Conservation (phyloP, 2,113 vertebrate genomes). For the Sinocyclocheilus anshuiensis region DNA sequence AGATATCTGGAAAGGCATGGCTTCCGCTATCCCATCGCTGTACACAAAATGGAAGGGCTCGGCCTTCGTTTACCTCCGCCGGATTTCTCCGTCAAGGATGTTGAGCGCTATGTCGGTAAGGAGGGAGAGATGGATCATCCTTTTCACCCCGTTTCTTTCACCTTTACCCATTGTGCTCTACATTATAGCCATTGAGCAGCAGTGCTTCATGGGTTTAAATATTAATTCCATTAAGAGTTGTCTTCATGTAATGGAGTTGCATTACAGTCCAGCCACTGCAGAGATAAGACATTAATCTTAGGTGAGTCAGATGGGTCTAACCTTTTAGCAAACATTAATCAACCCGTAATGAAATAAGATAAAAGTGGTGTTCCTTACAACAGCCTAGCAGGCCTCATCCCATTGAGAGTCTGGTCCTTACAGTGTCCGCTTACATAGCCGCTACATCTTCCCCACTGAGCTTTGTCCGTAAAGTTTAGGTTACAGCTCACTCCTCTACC, state of each 20-base stretch:
- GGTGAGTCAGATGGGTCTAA: slow-evolving; percentile 32
- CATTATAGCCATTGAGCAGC: slow-evolving; percentile 1
- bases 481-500: slow-evolving; percentile 60
- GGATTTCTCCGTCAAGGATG: slow-evolving; percentile 89
- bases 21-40: slow-evolving; percentile 88
- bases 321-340: slow-evolving; percentile 46
- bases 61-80: slow-evolving; percentile 89
- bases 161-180: neutral
- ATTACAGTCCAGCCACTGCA: neutral
- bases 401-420: slow-evolving; percentile 62
- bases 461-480: slow-evolving; percentile 68
- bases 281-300: neutral
- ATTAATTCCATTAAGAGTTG: slow-evolving; percentile 29
- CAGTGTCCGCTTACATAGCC: slow-evolving; percentile 72
- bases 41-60: slow-evolving; percentile 89
- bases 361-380: slow-evolving; percentile 42
- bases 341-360: slow-evolving; percentile 50
- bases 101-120: slow-evolving; percentile 97
- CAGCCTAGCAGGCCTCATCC: slow-evolving; percentile 55
- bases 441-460: slow-evolving; percentile 58
- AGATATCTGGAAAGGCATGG: slow-evolving; percentile 93
- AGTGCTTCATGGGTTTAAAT: slow-evolving; percentile 18
- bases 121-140: neutral
- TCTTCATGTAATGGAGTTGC: slow-evolving; percentile 30
- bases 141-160: neutral